A percentile compares a stretch with the other conserved stretches of the same genome.
Conservation (phyloP, 2,797 vertebrate species). For the Loriculus beryllinus region DNA sequence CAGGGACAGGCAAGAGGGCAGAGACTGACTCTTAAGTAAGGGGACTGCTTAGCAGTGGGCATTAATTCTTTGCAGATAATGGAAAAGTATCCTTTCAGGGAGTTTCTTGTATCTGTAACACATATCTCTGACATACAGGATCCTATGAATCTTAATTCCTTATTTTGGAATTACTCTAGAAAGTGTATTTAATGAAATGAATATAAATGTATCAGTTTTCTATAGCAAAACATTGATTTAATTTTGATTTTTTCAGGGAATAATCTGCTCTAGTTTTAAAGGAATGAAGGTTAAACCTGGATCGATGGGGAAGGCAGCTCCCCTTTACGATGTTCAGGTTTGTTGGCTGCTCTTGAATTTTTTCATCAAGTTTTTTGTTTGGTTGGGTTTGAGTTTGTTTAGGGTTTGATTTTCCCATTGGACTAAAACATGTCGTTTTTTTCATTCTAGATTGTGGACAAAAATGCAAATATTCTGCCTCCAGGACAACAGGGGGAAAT, state of each 20-base stretch:
- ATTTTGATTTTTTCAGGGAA: constrained; percentile 68
- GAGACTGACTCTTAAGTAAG: not conserved
- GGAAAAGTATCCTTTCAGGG: not conserved
- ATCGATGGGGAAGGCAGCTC: constrained; percentile 78
- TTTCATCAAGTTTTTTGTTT: not conserved
- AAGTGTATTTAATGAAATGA: not conserved
- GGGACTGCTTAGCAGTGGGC: not conserved
- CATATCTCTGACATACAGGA: not conserved
- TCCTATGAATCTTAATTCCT: not conserved
- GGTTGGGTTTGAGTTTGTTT: not conserved
- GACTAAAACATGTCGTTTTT: constrained; percentile 10
- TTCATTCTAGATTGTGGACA: constrained; percentile 78
- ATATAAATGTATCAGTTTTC: not conserved
- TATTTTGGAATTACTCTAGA: not conserved
- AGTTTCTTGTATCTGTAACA: not conserved
- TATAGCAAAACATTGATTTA: not conserved
- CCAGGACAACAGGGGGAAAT: constrained; percentile 79
- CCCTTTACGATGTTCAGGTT: constrained; percentile 83
- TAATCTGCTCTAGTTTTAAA: constrained; percentile 77
- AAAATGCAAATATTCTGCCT: constrained; percentile 73
- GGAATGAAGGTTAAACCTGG: constrained; percentile 82
- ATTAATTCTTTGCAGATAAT: not conserved
- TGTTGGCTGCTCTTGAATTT: not conserved
- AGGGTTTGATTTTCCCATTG: not conserved
- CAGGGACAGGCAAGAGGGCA: not conserved